Evolutionary conservation across 2,113 vertebrate genomes (phyloP).

Genomic region (Actinemys pallida): DNA sequence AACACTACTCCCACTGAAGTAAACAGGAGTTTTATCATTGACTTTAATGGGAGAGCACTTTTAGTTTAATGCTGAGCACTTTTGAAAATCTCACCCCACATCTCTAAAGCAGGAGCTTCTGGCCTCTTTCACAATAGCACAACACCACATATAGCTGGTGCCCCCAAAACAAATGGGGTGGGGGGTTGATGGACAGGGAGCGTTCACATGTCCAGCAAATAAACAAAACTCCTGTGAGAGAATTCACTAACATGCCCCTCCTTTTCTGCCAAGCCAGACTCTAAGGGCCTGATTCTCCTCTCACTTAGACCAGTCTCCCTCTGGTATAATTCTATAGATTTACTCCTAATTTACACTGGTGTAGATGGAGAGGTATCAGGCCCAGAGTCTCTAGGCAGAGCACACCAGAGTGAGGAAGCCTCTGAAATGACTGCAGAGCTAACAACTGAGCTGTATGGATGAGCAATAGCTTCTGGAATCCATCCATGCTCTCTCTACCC

Average conservation of each 20-base stretch:
- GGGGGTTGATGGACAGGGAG: background rate
- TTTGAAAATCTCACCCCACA: background rate
- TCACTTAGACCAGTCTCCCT: background rate
- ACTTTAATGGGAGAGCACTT: background rate
- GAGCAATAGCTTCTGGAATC: background rate
- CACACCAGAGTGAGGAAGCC: fast-evolving
- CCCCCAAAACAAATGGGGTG: background rate
- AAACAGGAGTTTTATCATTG: background rate
- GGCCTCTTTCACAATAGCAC: background rate
- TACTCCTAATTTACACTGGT: fast-evolving
- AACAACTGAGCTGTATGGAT: background rate
- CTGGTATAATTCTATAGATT: background rate
- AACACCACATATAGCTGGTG: background rate
- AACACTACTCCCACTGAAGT: background rate
- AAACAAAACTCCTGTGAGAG: background rate
- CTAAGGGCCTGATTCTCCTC: background rate
- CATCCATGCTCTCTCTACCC: background rate
- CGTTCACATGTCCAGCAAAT: background rate
- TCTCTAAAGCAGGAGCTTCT: background rate
- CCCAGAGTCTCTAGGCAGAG: background rate
- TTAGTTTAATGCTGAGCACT: background rate
- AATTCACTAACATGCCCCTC: background rate
- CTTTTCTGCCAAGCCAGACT: background rate
- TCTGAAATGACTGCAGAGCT: background rate
- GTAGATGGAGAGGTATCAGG: conserved; percentile 23